phyloP scores from a whole-genome alignment of 2,888 invertebrate genomes.

The Lasioglossum figueresi region DNA sequence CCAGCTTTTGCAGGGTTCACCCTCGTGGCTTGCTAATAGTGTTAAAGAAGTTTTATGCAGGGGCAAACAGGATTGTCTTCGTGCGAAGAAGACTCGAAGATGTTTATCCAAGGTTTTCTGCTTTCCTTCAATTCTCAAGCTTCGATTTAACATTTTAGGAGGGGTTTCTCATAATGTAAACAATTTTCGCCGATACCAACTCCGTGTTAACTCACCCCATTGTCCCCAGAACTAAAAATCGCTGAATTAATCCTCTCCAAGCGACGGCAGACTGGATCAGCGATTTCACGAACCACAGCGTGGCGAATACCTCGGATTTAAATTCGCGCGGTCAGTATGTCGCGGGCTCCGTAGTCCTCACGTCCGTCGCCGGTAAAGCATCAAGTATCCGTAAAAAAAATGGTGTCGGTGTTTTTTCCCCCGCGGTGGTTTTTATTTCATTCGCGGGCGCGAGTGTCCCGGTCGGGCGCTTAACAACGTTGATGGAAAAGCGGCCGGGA shows the following conservation, averaged over 20 bases:
- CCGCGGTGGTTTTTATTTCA: conserved; percentile 4
- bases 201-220: not conserved
- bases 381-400: conserved; percentile 19
- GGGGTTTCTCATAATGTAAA: no score
- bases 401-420: not conserved
- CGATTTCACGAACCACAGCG: not conserved
- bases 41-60: not conserved
- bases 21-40: not conserved
- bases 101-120: not conserved
- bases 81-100: not conserved
- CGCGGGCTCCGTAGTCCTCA: not conserved
- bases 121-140: not conserved
- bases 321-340: not conserved
- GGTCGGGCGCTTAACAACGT: not conserved
- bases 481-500: not conserved
- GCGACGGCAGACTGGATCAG: not conserved
- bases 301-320: not conserved
- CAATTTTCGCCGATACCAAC: not conserved
- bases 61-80: not conserved
- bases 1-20: not conserved
- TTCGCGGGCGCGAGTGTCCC: not conserved
- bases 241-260: not conserved
- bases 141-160: no score
- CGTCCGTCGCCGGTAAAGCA: not conserved
- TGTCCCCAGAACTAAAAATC: not conserved